Conservation (phyloP, 2,113 vertebrate species). For the Vicugna pacos region DNA sequence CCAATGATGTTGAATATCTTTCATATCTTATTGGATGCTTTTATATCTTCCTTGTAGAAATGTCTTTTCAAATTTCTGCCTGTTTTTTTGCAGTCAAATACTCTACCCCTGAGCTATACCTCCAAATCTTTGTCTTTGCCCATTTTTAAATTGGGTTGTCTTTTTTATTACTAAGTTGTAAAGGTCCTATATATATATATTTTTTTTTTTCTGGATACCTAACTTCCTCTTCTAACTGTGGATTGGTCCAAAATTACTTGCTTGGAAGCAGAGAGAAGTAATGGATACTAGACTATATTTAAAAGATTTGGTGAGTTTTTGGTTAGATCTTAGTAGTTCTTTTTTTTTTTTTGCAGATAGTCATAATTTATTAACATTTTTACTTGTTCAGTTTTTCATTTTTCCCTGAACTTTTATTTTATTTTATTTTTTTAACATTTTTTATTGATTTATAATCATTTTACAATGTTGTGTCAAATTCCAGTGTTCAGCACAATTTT, state of each 20-base stretch:
- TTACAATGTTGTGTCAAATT: no score
- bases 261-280: background rate
- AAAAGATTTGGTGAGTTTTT: conserved; percentile 52
- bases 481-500: no score
- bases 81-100: background rate
- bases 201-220: background rate
- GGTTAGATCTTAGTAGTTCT: conserved; percentile 4
- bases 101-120: background rate
- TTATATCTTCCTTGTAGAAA: background rate
- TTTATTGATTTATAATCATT: no score
- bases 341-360: background rate
- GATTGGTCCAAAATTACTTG: conserved; percentile 3
- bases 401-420: background rate
- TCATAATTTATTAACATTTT: background rate
- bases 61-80: conserved; percentile 11
- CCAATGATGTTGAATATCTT: background rate
- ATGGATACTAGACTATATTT: background rate
- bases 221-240: conserved; percentile 26
- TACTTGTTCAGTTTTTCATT: background rate
- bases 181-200: background rate
- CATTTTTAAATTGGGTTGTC: conserved; percentile 16
- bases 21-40: background rate
- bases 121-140: background rate
- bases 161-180: conserved; percentile 14
- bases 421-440: no score